Evolutionary conservation across 2,797 vertebrate genomes (phyloP), one percentile per base, ranked within the genome.

Genomic region (Onychomys arenicola): DNA sequence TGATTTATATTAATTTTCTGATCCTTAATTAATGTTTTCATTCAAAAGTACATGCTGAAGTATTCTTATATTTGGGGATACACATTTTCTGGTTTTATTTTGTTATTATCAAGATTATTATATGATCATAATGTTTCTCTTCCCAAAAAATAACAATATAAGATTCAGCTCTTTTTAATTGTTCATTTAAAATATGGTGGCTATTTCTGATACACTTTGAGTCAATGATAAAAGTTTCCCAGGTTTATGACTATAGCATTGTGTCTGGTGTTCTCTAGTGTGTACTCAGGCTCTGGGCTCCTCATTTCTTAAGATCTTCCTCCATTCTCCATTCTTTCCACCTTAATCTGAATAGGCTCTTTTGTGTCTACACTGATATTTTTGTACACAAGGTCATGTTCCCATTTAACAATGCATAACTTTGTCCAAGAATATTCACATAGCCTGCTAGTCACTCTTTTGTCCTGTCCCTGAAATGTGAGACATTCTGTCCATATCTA

Each of bases 321-420:
- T 34, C 13, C 0, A 27, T 1, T 21, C 8, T 78, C 40, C 37
- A 29, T 29, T 0, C 0, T 9, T 14, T 57, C 6, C 11, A 27
- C 6, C 52, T 46, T 92, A n/a, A 82, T 83, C 4, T 57, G 5
- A 1, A 40, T 6, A 16, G 6, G 46, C 12, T 77, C 25, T 12
- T 82, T 80, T 73, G 0, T 14, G 32, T 1, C 9, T 21, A 25
- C 17, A 5, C 37, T 61, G 8, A 67, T 75, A 21, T 43, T 73
- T 93, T 65, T 59, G 13, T 34, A 59, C 19, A 43, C 5, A 29
- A n/a, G 21, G 57, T 67, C 9, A 25, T 8, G 2, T 29, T 49
- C 7, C 34, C 61, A 34, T 40, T 76, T 77, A 63, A 46, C 7
- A 71, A 61, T 71, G 5, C 17, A 17, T 3, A 9, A 5, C 23